Percentiles rank a stretch among this genome's conserved stretches.
Evolutionary conservation across 2,113 vertebrate genomes (phyloP).

Genomic region (Delphinapterus leucas): DNA sequence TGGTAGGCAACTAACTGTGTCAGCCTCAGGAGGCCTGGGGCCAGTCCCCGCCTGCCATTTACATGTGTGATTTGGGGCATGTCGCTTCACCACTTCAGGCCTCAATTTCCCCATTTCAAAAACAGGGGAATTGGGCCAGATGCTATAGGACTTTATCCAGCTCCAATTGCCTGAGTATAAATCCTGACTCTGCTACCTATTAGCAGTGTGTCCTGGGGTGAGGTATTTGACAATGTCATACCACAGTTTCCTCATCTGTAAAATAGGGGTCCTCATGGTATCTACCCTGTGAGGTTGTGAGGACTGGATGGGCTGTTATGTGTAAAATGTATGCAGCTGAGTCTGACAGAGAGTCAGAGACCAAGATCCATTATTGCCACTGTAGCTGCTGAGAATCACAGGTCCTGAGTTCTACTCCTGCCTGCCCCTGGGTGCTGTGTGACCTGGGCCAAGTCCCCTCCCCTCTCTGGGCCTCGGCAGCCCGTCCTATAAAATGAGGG

Average conservation of each 20-base stretch:
- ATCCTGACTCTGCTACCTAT: background rate
- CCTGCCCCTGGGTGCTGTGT: background rate
- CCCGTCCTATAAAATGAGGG: background rate
- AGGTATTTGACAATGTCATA: background rate
- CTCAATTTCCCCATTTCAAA: background rate
- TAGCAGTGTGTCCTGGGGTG: background rate
- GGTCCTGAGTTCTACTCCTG: background rate
- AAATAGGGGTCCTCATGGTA: background rate
- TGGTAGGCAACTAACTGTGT: background rate
- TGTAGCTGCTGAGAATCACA: background rate
- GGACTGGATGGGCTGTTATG: rapidly evolving
- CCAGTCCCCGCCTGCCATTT: background rate
- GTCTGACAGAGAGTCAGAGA: background rate
- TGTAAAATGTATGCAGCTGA: background rate
- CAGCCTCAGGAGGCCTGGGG: background rate
- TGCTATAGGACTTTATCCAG: background rate
- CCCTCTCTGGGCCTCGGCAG: background rate
- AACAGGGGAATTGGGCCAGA: background rate
- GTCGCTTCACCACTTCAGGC: background rate
- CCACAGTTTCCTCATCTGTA: background rate
- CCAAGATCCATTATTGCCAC: rapidly evolving
- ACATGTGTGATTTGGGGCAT: too few relatives aligned
- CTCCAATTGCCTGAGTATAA: background rate
- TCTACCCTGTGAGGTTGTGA: background rate
- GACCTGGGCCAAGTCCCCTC: background rate